phyloP scores from a whole-genome alignment of 2,113 vertebrate genomes.

The Coracopsis vasa region DNA sequence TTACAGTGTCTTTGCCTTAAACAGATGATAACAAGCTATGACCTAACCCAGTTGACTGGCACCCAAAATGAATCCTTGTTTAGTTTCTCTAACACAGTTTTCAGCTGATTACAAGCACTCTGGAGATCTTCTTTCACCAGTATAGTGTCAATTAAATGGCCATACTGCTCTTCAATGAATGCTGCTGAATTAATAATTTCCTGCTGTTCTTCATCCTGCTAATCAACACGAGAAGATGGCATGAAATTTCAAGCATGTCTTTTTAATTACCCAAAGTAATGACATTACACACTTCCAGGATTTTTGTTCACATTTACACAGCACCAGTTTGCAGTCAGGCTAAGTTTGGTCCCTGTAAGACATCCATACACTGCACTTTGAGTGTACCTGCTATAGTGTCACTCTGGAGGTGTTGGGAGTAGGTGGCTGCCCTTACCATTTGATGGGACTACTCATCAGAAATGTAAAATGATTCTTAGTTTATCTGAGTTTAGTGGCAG shows the following conservation, averaged over 20 bases:
- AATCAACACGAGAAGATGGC: slow-evolving; percentile 3
- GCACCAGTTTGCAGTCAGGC: not conserved
- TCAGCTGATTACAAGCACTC: slow-evolving; percentile 81
- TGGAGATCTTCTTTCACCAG: slow-evolving; percentile 86
- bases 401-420: not conserved
- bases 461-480: not conserved
- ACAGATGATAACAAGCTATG: slow-evolving; percentile 42
- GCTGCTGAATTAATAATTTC: slow-evolving; percentile 86
- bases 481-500: not conserved
- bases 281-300: not conserved
- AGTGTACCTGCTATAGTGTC: not conserved
- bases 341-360: not conserved
- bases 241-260: not conserved
- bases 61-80: slow-evolving; percentile 87
- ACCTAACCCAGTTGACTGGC: slow-evolving; percentile 85
- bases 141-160: slow-evolving; percentile 86
- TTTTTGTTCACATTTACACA: not conserved
- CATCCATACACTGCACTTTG: not conserved
- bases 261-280: not conserved
- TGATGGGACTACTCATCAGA: not conserved
- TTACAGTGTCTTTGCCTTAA: not conserved
- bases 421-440: not conserved
- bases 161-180: slow-evolving; percentile 84
- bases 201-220: slow-evolving; percentile 86
- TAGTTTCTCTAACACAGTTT: slow-evolving; percentile 79